Base-by-base conservation (phyloP, 2,113 vertebrate species). In the Synchiropus splendidus region DNA sequence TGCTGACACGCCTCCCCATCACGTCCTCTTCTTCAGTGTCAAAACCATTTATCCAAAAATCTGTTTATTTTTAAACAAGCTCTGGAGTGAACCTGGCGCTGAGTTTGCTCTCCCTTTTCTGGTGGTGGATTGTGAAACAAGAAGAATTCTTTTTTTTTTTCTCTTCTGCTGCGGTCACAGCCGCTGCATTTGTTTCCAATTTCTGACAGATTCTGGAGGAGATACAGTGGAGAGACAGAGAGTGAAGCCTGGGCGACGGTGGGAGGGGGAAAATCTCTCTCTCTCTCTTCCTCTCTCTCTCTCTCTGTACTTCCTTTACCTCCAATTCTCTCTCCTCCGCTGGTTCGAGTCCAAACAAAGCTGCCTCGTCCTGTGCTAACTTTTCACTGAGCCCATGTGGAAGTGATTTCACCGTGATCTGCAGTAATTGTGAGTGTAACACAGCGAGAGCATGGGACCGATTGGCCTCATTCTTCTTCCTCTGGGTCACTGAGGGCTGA, bases 351-450 rank as follows among this genome's bases (percentile, higher is more conserved):
- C 92, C 89, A 94, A 86, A 89, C 85, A 90, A 87, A 90, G 90
- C 89, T 89, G 89, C 90, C 89, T 90, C 88, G 89, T 90, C 83
- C 74, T 89, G 86, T 90, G 90, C 89, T 87, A 90, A 87, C 82
- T 91, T 90, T 91, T 90, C 89, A 90, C 88, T 88, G 88, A 83
- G 87, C 83, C 86, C 92, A 94, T 93, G 89, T 94, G 92, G 90
- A 90, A 94, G 89, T 90, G 83, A 96, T 96, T 94, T 85, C 57
- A 85, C 86, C 57, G 86, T 91, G 94, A 92, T 92, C 89, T 91
- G 78, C 88, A 84, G 89, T 92, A 93, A 93, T 94, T 94, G 90
- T 89, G 88, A 88, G 86, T 88, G 89, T 87, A 89, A 92, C 89
- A 91, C 87, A 87, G 89, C 89, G 85, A 87, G 85, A 81, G 86